Percentiles rank a stretch among this genome's conserved stretches.
Evolutionary conservation across 1,140 invertebrate genomes (phyloP).

Genomic region (Littorina saxatilis): DNA sequence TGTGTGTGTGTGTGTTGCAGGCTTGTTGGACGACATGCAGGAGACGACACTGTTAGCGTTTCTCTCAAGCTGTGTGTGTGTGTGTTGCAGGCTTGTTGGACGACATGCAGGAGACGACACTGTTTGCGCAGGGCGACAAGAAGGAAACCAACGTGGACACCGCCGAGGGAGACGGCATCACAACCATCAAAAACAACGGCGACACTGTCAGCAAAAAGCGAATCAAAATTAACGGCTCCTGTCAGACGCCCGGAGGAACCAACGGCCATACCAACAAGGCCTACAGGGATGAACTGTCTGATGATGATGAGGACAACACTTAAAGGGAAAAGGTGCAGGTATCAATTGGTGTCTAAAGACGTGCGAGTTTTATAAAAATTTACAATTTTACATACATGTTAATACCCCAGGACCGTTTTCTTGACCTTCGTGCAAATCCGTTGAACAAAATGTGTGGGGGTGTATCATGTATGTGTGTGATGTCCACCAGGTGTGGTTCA

Average conservation of each 20-base stretch:
- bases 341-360: too few species aligned
- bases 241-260: neutral
- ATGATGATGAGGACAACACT: slow-evolving; percentile 20
- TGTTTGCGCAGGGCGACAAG: slow-evolving; percentile 33
- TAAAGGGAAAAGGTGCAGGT: slow-evolving; percentile 3
- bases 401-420: too few species aligned
- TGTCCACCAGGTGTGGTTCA: too few species aligned
- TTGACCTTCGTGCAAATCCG: too few species aligned
- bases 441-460: too few species aligned
- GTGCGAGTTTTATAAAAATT: too few species aligned
- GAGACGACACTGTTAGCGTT: too few species aligned
- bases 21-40: neutral
- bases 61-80: neutral
- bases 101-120: slow-evolving; percentile 49
- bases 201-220: neutral
- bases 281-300: slow-evolving; percentile 17
- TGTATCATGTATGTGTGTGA: too few species aligned
- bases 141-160: neutral
- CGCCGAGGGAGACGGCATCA: neutral
- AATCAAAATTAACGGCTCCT: neutral
- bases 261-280: slow-evolving; percentile 1
- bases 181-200: neutral
- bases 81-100: slow-evolving; percentile 45
- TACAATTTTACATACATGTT: too few species aligned
- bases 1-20: too few species aligned